Percentiles rank a stretch among this genome's conserved stretches.
Conservation (phyloP, 2,113 vertebrate species). For the Ochotona princeps region DNA sequence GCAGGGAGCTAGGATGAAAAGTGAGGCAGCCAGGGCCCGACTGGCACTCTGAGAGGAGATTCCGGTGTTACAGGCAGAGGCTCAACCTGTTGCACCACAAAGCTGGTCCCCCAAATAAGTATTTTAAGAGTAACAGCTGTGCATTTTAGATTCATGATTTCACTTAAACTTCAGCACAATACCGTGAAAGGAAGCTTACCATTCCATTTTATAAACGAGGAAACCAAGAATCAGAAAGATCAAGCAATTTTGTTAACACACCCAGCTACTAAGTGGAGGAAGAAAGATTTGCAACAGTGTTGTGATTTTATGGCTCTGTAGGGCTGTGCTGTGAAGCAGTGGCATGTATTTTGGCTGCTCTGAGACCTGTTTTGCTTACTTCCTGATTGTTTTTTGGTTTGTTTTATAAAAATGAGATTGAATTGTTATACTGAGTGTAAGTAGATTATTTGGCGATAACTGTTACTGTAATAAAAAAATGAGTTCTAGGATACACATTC, state of each 20-base stretch:
- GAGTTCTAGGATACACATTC: conserved; percentile 13
- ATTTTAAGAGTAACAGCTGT: conserved; percentile 52
- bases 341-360: background rate
- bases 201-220: conserved; percentile 13
- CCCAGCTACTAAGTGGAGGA: background rate
- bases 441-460: conserved; percentile 29
- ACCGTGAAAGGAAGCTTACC: conserved; percentile 16
- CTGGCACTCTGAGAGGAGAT: too few species aligned
- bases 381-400: conserved; percentile 50
- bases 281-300: conserved; percentile 35
- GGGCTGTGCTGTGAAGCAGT: too few species aligned
- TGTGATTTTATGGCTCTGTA: conserved; percentile 4
- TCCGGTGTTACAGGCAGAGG: too few species aligned
- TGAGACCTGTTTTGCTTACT: background rate
- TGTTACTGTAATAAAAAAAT: conserved; percentile 58
- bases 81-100: too few species aligned
- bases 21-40: too few species aligned
- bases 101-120: background rate
- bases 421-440: background rate
- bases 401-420: conserved; percentile 60
- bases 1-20: too few species aligned
- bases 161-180: conserved; percentile 55
- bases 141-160: conserved; percentile 37
- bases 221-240: conserved; percentile 41
- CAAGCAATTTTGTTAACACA: conserved; percentile 48